Percentiles rank a stretch among this genome's conserved stretches.
Conservation (phyloP, 2,888 invertebrate species). For the Carpatolechia fugitivella region DNA sequence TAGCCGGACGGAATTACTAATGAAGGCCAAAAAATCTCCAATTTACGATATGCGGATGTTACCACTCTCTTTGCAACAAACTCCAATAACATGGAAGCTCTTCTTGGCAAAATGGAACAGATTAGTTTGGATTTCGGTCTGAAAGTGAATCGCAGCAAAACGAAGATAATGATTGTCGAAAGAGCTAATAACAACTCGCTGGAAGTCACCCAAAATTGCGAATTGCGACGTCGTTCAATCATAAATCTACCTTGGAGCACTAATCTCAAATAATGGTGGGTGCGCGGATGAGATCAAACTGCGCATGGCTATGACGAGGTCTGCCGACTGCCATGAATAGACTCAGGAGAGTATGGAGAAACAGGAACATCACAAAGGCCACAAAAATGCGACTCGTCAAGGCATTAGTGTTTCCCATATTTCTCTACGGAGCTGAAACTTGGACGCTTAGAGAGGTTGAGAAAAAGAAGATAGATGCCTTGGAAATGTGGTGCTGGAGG, state of each 20-base stretch:
- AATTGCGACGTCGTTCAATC: slow-evolving; percentile 7
- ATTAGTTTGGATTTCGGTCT: slow-evolving; percentile 16
- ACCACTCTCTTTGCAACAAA: slow-evolving; percentile 20
- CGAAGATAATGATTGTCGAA: slow-evolving; percentile 12
- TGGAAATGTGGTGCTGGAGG: slow-evolving; percentile 8
- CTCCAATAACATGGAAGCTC: slow-evolving; percentile 10
- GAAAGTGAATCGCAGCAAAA: slow-evolving; percentile 17
- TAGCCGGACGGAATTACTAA: neutral
- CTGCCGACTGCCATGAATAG: neutral
- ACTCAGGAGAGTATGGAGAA: neutral
- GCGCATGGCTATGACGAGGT: neutral
- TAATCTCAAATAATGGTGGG: neutral
- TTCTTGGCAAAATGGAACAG: slow-evolving; percentile 13
- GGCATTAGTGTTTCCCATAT: neutral
- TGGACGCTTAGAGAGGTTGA: neutral
- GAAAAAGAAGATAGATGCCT: slow-evolving; percentile 1
- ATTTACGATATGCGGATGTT: slow-evolving; percentile 25
- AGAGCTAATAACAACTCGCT: slow-evolving; percentile 10
- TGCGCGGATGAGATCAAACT: neutral
- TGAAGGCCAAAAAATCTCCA: slow-evolving; percentile 9
- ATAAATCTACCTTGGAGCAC: neutral
- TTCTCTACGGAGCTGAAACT: neutral
- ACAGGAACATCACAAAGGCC: slow-evolving; percentile 1
- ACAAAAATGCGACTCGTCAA: neutral
- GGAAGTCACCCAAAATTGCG: slow-evolving; percentile 7